These are phyloP conservation scores for Oryzias celebensis DNA, from an alignment of 2,113 vertebrate genomes.

Conservation along the genomic window DNA sequence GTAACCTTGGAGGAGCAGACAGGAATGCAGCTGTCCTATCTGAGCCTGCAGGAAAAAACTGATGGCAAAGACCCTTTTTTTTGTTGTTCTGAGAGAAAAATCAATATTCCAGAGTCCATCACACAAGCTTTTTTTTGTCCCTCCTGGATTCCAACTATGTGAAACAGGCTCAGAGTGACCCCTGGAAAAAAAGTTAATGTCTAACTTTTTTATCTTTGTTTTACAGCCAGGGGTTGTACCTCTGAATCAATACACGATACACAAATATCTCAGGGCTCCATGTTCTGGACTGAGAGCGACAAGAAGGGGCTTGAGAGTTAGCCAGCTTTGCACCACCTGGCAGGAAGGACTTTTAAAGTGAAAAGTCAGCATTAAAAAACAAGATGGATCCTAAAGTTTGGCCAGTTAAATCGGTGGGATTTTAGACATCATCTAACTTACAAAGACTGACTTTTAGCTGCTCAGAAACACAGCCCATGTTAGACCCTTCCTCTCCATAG, in stretches of 20 bases:
- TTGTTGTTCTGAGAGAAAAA: slow-evolving; percentile 63
- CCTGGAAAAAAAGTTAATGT: slow-evolving; percentile 73
- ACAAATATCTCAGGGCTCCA: slow-evolving; percentile 75
- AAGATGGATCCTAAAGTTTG: not conserved
- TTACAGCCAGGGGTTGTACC: slow-evolving; percentile 76
- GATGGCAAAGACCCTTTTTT: slow-evolving; percentile 56
- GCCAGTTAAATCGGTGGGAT: not conserved
- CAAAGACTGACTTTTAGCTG: too few relatives aligned
- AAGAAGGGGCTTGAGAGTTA: slow-evolving; percentile 58
- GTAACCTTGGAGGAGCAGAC: slow-evolving; percentile 77
- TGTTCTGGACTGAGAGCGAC: slow-evolving; percentile 57
- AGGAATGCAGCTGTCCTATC: slow-evolving; percentile 71
- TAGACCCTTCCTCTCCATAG: too few relatives aligned
- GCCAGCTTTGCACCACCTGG: slow-evolving; percentile 58
- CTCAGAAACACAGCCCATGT: too few relatives aligned
- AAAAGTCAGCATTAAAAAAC: slow-evolving; percentile 8
- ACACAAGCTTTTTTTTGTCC: slow-evolving; percentile 36
- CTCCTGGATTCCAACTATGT: slow-evolving; percentile 62
- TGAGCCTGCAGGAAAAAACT: slow-evolving; percentile 64
- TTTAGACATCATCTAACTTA: not conserved
- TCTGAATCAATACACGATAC: slow-evolving; percentile 78
- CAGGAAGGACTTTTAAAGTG: slow-evolving; percentile 11
- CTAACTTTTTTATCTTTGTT: slow-evolving; percentile 79
- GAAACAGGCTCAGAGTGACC: slow-evolving; percentile 71
- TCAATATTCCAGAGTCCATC: slow-evolving; percentile 79